These are phyloP conservation scores for Eurypyga helias DNA, from an alignment of 2,113 vertebrate species.

Conservation along the genomic window DNA sequence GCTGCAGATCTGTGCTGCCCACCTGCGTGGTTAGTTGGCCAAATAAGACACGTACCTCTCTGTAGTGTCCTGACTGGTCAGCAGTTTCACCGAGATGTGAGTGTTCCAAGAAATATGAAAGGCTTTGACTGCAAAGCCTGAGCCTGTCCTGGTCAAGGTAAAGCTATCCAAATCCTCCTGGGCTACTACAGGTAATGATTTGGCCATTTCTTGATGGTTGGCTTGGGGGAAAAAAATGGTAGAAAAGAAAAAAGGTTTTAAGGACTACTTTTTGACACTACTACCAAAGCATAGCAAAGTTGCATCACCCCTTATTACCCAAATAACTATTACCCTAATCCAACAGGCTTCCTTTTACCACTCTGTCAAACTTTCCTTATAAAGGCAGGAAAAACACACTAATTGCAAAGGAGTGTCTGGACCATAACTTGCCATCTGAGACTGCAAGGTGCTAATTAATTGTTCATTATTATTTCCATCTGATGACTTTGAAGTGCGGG, in stretches of 20 bases:
- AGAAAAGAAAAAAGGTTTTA: background rate
- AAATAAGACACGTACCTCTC: background rate
- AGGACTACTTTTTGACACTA: background rate
- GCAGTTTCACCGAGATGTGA: slow-evolving; percentile 49
- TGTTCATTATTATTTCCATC: background rate
- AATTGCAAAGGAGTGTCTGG: background rate
- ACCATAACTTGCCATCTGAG: background rate
- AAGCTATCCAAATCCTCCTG: slow-evolving; percentile 57
- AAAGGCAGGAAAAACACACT: background rate
- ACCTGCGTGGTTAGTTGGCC: accelerated
- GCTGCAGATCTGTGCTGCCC: background rate
- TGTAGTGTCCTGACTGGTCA: slow-evolving; percentile 12
- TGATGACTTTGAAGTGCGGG: background rate
- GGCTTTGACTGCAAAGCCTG: slow-evolving; percentile 59
- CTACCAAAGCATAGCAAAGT: background rate
- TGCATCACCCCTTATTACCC: background rate
- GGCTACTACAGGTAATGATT: slow-evolving; percentile 23
- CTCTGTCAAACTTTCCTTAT: background rate
- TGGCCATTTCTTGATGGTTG: slow-evolving; percentile 40
- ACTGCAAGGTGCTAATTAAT: background rate
- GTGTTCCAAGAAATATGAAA: slow-evolving; percentile 30
- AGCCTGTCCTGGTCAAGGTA: background rate
- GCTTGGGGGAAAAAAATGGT: background rate
- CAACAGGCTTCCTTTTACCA: background rate
- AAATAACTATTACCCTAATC: background rate